Base-by-base conservation (phyloP, 1,140 invertebrate species). In the Drosophila oshimai region DNA sequence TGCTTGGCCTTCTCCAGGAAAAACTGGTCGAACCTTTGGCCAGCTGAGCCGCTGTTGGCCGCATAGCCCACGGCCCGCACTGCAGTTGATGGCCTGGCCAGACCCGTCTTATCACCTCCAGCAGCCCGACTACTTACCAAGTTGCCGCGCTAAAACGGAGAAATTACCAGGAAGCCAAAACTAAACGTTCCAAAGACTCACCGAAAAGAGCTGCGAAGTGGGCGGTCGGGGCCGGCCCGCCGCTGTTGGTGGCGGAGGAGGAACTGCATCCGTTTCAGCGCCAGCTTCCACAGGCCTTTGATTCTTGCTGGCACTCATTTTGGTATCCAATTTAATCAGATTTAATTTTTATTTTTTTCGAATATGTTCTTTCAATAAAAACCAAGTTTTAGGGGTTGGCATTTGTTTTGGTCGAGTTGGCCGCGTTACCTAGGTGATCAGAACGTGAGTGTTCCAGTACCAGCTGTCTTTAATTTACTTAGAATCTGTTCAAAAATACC, bases 51-150 rank as follows among this genome's bases (percentile, higher is more conserved):
- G 37, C 91, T 91, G 58, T 93, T 94, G 15, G 96, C 96, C 3
- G 96, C 98, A 90, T 98, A 99, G 2, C 98, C 98, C 33, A 97
- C 98, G 7, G 97, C 98, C 54, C 96, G 93, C n/a, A 99, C 96
- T 15, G 98, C 98, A 7, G 98, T 99, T 93, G 99, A 97, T 6
- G 98, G 98, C 57, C 98, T 93, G 29, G 93, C 91, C 84, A 71
- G 53, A 26, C 73, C 65, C 0, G 74, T 67, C 41, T 83, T 90
- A 24, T 90, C 89, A 3, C 72, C 84, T 3, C 72, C 84, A n/a
- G 57, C 42, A 24, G 65, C 41, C 6, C 89, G 73, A 41, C 83
- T 88, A 31, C 89, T 90, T 0, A 87, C 70, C 44, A 90, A 64
- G 53, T 90, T 90, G 3, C 89, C 89, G 0, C 89, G 80, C 84